Percentiles rank a stretch among this genome's conserved stretches.
Conservation (phyloP, 2,888 invertebrate species). For the Saturnia pavonia region DNA sequence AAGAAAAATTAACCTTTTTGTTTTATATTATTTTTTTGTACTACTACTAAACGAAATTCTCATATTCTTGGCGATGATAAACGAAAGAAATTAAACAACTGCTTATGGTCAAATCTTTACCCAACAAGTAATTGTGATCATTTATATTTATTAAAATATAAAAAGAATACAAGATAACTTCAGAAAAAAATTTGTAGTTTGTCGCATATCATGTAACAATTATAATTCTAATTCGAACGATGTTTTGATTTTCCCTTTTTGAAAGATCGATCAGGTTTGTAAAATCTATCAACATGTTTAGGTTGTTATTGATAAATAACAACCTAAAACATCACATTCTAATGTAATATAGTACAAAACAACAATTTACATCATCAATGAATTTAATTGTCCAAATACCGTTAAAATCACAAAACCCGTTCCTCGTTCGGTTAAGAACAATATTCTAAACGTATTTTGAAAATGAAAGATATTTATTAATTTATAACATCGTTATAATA, state of each 20-base stretch:
- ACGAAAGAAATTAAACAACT: too few relatives aligned
- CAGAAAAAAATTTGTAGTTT: background rate
- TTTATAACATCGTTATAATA: background rate
- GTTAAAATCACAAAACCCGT: background rate
- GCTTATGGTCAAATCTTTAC: too few relatives aligned
- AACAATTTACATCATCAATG: background rate
- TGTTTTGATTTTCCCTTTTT: background rate
- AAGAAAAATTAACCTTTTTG: too few relatives aligned
- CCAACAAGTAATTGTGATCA: too few relatives aligned
- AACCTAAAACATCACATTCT: background rate
- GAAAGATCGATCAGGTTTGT: background rate
- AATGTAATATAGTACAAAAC: background rate
- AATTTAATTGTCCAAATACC: background rate
- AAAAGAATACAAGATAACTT: too few relatives aligned
- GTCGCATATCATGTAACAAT: background rate
- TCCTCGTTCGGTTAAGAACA: background rate
- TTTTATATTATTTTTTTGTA: too few relatives aligned
- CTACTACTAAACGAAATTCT: too few relatives aligned
- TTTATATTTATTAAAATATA: too few relatives aligned
- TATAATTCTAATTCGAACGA: background rate
- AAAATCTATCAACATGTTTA: background rate
- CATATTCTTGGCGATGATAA: too few relatives aligned
- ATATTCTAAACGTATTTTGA: background rate
- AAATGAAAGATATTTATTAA: background rate
- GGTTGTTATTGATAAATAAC: background rate